phyloP scores from a whole-genome alignment of 2,797 vertebrate genomes.

The Taenioides sp. region DNA sequence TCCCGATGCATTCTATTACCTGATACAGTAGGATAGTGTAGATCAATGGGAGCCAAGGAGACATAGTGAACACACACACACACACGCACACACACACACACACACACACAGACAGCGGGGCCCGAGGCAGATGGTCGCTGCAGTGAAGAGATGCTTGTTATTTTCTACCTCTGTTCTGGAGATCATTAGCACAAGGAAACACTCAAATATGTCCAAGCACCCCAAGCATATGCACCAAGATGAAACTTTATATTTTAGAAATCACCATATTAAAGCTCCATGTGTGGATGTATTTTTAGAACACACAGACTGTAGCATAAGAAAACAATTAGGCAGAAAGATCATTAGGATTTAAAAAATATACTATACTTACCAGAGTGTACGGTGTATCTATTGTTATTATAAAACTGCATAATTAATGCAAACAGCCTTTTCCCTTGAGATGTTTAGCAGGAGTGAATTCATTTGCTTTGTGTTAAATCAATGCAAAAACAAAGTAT shows the following conservation, averaged over 20 bases:
- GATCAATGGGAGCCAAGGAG: constrained; percentile 87
- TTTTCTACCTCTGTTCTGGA: constrained; percentile 68
- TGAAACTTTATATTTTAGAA: constrained; percentile 53
- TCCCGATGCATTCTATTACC: constrained; percentile 70
- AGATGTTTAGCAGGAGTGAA: background rate
- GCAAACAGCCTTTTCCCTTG: constrained; percentile 1
- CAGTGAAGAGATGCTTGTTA: constrained; percentile 63
- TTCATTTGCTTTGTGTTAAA: background rate
- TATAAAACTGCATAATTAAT: constrained; percentile 17
- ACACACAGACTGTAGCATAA: constrained; percentile 28
- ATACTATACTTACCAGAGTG: constrained; percentile 11
- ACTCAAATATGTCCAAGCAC: constrained; percentile 51
- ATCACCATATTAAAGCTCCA: constrained; percentile 59
- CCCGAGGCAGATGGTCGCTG: constrained; percentile 70
- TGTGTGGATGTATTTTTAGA: constrained; percentile 32
- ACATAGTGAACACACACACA: constrained; percentile 42
- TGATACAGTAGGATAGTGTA: constrained; percentile 84
- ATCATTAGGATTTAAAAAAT: constrained; percentile 21
- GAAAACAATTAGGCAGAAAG: constrained; percentile 32
- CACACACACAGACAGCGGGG: constrained; percentile 38
- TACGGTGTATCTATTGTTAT: constrained; percentile 4
- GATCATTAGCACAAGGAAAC: constrained; percentile 69
- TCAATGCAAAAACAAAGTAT: background rate
- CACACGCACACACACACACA: constrained; percentile 26
- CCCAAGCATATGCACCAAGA: constrained; percentile 50